Evolutionary conservation across 2,888 invertebrate genomes (phyloP), one percentile per base, ranked within the genome.

Genomic region (Erpobdella octoculata): DNA sequence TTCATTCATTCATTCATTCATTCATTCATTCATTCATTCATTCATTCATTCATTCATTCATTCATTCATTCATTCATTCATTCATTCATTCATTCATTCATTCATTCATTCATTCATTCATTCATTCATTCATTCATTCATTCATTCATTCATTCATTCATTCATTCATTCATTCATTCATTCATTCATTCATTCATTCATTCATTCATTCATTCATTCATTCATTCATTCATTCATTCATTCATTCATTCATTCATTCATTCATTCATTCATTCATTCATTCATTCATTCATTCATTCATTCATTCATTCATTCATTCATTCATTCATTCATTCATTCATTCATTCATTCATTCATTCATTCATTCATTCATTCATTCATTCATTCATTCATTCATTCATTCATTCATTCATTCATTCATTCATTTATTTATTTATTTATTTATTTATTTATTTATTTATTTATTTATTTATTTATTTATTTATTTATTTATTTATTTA

Each of bases 181-280:
- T 37, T 4, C 18, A 12, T 15, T 31, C 65, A 33, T 21, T 65
- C 65, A 35, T 12, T 65, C 41, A 31, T 21, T 33, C 65, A 35
- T 9, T 65, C 21, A 36, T 35, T 58, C 53, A n/a, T n/a, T 68
- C 41, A 46, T 48, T 62, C 53, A 48, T 21, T 58, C 58, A 31
- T 4, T 68, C 21, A 48, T 35, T 53, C 68, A 48, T 25, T 68
- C 53, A 9, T 53, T 68, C n/a, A 48, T 31, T 68, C 68, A 31
- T 25, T 68, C 53, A 48, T 6, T 53, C 69, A 35, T n/a, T 65
- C 38, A 35, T 18, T 37, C 37, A 1, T 36, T 4, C 12, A 41
- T n/a, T 41, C n/a, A 41, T n/a, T 41, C 46, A 41, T 41, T 41
- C 46, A 41, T 41, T 41, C n/a, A 12, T 41, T 41, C 46, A 41